Evolutionary conservation across 1,140 invertebrate species (phyloP).

Genomic region (Drosophila navojoa): DNA sequence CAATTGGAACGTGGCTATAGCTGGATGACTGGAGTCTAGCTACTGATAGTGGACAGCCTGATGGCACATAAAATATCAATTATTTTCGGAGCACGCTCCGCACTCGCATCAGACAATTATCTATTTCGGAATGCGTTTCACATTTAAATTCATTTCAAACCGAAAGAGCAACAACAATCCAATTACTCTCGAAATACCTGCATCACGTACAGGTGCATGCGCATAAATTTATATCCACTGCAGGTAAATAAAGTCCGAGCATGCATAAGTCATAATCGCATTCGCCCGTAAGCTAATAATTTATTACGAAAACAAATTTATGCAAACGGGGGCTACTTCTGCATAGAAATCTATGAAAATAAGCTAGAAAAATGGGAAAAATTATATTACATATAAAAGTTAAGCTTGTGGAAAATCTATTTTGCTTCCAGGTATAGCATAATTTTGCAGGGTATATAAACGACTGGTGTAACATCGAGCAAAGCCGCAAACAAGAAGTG

Average conservation of each 20-base stretch:
- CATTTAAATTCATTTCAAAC: neutral
- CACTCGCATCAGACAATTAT: neutral
- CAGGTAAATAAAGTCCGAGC: conserved; percentile 51
- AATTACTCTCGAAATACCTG: conserved; percentile 4
- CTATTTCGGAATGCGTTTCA: neutral
- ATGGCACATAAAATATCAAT: conserved; percentile 16
- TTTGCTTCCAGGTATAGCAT: too few relatives aligned
- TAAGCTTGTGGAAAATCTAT: neutral
- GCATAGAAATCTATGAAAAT: neutral
- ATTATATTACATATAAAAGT: neutral
- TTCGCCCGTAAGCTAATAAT: conserved; percentile 43
- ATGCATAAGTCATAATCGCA: conserved; percentile 27
- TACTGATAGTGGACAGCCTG: neutral
- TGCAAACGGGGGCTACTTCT: neutral
- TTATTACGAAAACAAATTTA: conserved; percentile 53
- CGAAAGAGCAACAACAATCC: neutral
- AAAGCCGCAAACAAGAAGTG: conserved; percentile 6
- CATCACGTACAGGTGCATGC: conserved; percentile 4
- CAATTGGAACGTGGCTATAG: too few relatives aligned
- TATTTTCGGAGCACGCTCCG: neutral
- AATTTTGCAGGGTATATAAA: conserved; percentile 9
- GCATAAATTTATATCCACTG: conserved; percentile 7
- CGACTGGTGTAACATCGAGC: conserved; percentile 1
- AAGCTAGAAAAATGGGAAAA: neutral
- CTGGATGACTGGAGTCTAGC: neutral